phyloP scores from a whole-genome alignment of 1,140 invertebrate genomes.

The Pectinophora gossypiella region DNA sequence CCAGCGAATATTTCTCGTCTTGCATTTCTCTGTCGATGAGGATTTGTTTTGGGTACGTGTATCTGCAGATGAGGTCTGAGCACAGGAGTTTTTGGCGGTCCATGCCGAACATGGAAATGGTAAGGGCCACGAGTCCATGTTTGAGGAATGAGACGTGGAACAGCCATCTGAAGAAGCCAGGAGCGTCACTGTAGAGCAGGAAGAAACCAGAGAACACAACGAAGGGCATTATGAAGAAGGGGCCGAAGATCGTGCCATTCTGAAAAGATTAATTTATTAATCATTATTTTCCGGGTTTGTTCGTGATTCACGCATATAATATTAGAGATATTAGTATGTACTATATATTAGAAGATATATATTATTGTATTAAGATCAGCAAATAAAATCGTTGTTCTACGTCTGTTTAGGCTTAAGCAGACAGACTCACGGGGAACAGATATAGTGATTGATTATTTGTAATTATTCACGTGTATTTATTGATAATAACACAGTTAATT shows the following conservation, averaged over 20 bases:
- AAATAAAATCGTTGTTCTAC: no score
- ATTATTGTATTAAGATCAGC: no score
- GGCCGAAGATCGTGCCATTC: constrained; percentile 91
- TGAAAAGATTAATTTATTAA: no score
- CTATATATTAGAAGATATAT: no score
- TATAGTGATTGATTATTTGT: no score
- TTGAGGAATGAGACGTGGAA: constrained; percentile 91
- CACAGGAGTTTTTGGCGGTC: constrained; percentile 81
- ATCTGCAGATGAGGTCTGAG: constrained; percentile 81
- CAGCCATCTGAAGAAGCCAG: constrained; percentile 86
- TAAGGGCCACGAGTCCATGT: constrained; percentile 85
- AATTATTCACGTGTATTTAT: no score
- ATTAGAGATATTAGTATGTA: no score
- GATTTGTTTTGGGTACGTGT: constrained; percentile 81
- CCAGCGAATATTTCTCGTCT: constrained; percentile 77
- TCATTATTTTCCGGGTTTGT: no score
- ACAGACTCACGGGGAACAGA: no score
- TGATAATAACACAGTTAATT: no score
- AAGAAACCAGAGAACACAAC: constrained; percentile 94
- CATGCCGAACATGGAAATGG: constrained; percentile 79
- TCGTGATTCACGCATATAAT: no score
- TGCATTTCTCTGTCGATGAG: constrained; percentile 85
- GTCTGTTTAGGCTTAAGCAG: no score
- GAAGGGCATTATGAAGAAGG: constrained; percentile 89
- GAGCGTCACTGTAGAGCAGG: constrained; percentile 88